Evolutionary conservation across 2,888 invertebrate genomes (phyloP).

Genomic region (Ophion costatus): DNA sequence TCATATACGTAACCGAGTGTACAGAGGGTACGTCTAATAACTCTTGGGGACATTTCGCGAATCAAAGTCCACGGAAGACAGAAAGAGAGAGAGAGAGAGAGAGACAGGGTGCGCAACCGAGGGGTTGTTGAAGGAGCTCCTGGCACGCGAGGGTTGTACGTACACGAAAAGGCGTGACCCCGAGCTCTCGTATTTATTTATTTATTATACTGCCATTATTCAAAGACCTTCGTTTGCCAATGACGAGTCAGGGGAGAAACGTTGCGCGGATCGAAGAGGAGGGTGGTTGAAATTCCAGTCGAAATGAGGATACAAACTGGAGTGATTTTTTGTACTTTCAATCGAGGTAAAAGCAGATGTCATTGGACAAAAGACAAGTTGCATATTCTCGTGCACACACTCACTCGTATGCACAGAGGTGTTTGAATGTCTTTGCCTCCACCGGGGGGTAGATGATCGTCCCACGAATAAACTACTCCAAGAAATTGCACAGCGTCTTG

Average conservation of each 20-base stretch:
- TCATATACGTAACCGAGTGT: conserved; percentile 36
- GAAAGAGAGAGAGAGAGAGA: conserved; percentile 17
- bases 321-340: conserved; percentile 13
- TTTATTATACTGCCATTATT: conserved; percentile 65
- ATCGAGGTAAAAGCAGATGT: conserved; percentile 54
- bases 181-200: conserved; percentile 63
- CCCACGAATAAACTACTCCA: background rate
- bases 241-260: conserved; percentile 17
- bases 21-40: conserved; percentile 41
- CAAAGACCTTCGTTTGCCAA: conserved; percentile 57
- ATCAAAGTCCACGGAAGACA: conserved; percentile 42
- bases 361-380: conserved; percentile 17
- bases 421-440: conserved; percentile 2
- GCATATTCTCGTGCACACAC: background rate
- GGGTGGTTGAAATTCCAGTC: conserved; percentile 1
- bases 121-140: conserved; percentile 62
- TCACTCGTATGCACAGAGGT: background rate
- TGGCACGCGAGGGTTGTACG: conserved; percentile 65
- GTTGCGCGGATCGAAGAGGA: background rate
- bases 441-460: conserved; percentile 7
- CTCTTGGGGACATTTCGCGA: conserved; percentile 56
- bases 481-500: conserved; percentile 3
- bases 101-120: conserved; percentile 9
- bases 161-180: conserved; percentile 67
- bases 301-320: conserved; percentile 49